phyloP scores from a whole-genome alignment of 2,797 vertebrate genomes.

The Eutrigla gurnardus region DNA sequence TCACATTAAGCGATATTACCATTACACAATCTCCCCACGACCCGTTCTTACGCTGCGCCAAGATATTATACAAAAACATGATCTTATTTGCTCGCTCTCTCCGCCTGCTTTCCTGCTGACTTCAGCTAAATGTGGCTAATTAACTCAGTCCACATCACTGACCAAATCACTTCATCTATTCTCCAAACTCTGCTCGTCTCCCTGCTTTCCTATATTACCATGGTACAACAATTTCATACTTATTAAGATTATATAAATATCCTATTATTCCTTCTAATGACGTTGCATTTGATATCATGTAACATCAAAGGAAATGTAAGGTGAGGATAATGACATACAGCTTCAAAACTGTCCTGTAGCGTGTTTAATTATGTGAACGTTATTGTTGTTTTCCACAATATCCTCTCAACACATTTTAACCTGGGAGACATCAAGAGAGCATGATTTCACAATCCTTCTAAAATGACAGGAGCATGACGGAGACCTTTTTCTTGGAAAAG shows the following conservation, averaged over 20 bases:
- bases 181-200: constrained; percentile 25
- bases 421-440: constrained; percentile 4
- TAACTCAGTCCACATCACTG: constrained; percentile 56
- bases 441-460: background rate
- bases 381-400: constrained; percentile 27
- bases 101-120: constrained; percentile 66
- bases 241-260: background rate
- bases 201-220: constrained; percentile 4
- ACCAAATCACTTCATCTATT: constrained; percentile 45
- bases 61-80: constrained; percentile 51
- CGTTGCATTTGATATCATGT: background rate
- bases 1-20: constrained; percentile 24
- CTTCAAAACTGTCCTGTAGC: background rate
- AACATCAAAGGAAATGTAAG: background rate
- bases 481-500: background rate
- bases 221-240: constrained; percentile 23
- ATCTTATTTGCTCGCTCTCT: constrained; percentile 35
- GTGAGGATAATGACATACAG: background rate
- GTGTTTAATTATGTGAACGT: constrained; percentile 31
- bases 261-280: background rate
- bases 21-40: constrained; percentile 40
- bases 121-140: constrained; percentile 70
- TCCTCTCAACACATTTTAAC: constrained; percentile 38
- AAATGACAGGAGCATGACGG: background rate
- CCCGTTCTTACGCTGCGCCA: constrained; percentile 28